phyloP scores from a whole-genome alignment of 2,888 invertebrate genomes.

The Gymnocheta viridis region DNA sequence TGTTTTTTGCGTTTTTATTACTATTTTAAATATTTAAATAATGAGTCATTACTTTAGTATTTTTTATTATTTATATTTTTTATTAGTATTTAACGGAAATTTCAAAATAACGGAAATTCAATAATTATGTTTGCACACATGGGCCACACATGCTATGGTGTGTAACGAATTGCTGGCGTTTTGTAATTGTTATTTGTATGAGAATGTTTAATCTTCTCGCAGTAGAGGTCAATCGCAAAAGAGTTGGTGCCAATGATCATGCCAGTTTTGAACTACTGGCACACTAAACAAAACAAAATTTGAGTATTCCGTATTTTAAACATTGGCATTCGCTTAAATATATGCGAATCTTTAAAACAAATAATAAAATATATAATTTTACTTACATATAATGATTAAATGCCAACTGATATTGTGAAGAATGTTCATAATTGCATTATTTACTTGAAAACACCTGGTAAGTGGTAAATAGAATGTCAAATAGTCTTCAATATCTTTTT shows the following conservation, averaged over 20 bases:
- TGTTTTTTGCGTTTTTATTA: background rate
- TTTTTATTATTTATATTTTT: background rate
- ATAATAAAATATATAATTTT: too few relatives aligned
- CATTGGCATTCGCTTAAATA: background rate
- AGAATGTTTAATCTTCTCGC: background rate
- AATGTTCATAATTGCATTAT: background rate
- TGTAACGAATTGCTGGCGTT: background rate
- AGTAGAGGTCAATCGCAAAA: background rate
- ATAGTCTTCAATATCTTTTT: background rate
- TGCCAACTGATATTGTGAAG: too few relatives aligned
- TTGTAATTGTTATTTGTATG: background rate
- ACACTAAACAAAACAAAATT: background rate
- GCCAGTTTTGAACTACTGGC: background rate
- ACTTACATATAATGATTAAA: too few relatives aligned
- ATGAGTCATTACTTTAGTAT: constrained; percentile 37
- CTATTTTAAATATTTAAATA: constrained; percentile 21
- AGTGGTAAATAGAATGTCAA: background rate
- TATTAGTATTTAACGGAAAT: constrained; percentile 55
- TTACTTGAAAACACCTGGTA: background rate
- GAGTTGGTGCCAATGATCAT: background rate
- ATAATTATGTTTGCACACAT: constrained; percentile 4
- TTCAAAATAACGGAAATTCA: constrained; percentile 51
- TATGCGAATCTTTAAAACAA: too few relatives aligned
- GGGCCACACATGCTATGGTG: too few relatives aligned
- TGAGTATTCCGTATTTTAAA: background rate